phyloP scores from a whole-genome alignment of 2,888 invertebrate species.

The Electrophaes corylata region DNA sequence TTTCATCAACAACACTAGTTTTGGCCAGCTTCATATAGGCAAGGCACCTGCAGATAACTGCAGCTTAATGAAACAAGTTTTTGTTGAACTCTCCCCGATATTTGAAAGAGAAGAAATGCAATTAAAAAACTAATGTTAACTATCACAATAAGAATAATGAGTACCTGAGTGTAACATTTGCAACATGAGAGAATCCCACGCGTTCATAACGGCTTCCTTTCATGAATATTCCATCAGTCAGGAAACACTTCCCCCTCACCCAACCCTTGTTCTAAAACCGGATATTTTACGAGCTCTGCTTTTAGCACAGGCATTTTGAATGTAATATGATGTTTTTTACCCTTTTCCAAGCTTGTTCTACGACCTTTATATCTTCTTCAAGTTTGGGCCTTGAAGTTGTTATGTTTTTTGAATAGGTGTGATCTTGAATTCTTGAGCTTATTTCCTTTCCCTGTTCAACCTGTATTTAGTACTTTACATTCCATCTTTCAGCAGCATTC shows the following conservation, averaged over 20 bases:
- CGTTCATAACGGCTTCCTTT: conserved; percentile 30
- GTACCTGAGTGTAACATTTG: too few species aligned
- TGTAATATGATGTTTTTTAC: conserved; percentile 19
- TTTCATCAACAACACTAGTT: not conserved
- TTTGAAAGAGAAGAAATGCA: conserved; percentile 17
- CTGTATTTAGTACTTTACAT: not conserved
- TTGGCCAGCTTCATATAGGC: not conserved
- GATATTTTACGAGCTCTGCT: conserved; percentile 38
- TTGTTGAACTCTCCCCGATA: conserved; percentile 12
- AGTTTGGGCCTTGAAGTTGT: conserved; percentile 2
- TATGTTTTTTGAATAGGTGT: not conserved
- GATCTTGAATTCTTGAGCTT: not conserved
- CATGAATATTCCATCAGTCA: conserved; percentile 39
- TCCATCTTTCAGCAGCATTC: not conserved
- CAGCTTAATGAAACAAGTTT: conserved; percentile 1
- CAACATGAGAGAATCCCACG: conserved; percentile 31
- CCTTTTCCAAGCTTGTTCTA: conserved; percentile 9
- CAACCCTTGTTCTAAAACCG: conserved; percentile 39
- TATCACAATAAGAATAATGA: conserved; percentile 11
- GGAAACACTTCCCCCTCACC: conserved; percentile 35
- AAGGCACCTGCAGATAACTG: not conserved
- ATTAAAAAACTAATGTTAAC: conserved; percentile 22
- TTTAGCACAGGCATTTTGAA: conserved; percentile 34
- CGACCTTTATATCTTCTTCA: conserved; percentile 4
- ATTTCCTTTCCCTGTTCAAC: not conserved